Evolutionary conservation across 2,113 vertebrate species (phyloP).

Genomic region (Dasypus novemcinctus): DNA sequence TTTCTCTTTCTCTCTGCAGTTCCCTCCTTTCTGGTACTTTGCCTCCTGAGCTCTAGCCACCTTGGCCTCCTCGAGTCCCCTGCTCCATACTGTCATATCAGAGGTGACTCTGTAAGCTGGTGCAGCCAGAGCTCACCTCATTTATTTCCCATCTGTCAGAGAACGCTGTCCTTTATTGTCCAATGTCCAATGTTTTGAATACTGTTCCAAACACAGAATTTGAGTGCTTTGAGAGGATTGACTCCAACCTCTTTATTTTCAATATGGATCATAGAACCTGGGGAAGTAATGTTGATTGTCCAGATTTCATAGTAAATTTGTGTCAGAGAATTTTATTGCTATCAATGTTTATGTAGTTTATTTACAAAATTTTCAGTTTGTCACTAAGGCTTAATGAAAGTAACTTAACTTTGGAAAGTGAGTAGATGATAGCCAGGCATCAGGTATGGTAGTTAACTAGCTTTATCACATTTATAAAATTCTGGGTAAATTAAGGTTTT

Average conservation of each 20-base stretch:
- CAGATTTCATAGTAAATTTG: background rate
- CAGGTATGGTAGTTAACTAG: background rate
- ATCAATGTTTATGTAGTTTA: slow-evolving; percentile 5
- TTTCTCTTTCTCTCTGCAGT: no score
- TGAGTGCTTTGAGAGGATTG: background rate
- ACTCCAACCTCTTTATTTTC: background rate
- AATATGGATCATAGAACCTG: background rate
- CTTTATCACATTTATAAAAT: background rate
- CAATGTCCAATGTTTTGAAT: background rate
- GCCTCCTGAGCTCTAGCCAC: background rate
- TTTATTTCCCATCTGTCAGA: background rate
- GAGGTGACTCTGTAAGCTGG: background rate
- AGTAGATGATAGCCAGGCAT: no score
- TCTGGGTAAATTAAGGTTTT: background rate
- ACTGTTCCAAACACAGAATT: background rate
- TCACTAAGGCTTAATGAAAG: slow-evolving; percentile 25
- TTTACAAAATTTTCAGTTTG: slow-evolving; percentile 16
- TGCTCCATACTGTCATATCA: background rate
- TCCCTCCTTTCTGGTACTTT: background rate
- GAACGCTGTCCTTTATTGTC: background rate
- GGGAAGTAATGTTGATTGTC: background rate
- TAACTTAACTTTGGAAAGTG: background rate
- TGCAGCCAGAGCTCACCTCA: background rate
- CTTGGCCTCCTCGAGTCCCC: background rate
- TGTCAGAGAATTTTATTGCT: slow-evolving; percentile 7